Evolutionary conservation across 2,113 vertebrate genomes (phyloP).

Genomic region (Tor tambroides): DNA sequence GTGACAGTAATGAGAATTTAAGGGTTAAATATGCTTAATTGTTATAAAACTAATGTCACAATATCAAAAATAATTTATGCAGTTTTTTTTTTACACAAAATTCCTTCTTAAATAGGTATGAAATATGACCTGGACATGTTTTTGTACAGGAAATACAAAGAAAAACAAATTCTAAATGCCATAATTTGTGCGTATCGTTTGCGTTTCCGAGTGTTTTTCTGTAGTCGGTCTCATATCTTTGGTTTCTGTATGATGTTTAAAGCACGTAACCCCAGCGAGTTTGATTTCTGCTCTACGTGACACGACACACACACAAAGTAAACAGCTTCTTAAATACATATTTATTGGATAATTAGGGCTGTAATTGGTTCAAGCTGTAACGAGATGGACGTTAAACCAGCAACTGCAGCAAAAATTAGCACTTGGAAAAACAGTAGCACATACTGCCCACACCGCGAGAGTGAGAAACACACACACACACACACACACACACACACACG

Average conservation of each 20-base stretch:
- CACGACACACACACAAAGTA: conserved; percentile 51
- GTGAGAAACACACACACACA: conserved; percentile 42
- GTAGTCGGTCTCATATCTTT: background rate
- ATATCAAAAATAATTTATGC: too few species aligned
- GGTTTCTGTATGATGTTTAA: background rate
- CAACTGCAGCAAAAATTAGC: conserved; percentile 58
- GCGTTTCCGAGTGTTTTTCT: background rate
- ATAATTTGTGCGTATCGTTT: background rate
- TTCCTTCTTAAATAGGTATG: background rate
- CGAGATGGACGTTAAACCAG: conserved; percentile 71
- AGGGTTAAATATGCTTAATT: background rate
- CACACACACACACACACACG: conserved; percentile 35
- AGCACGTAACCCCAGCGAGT: background rate
- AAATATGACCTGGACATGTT: background rate
- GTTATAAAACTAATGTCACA: background rate
- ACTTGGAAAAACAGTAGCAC: conserved; percentile 35
- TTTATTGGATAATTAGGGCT: conserved; percentile 78
- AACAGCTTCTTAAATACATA: conserved; percentile 74
- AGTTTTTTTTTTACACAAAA: too few species aligned
- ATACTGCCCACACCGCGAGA: conserved; percentile 1
- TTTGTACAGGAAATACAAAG: background rate
- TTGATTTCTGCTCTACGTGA: conserved; percentile 2
- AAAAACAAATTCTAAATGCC: background rate
- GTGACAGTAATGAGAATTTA: background rate
- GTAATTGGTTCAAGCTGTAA: conserved; percentile 76